Percentiles rank a stretch among this genome's conserved stretches.
Evolutionary conservation across 2,888 invertebrate species (phyloP).

Genomic region (Drosophila longiperda): DNA sequence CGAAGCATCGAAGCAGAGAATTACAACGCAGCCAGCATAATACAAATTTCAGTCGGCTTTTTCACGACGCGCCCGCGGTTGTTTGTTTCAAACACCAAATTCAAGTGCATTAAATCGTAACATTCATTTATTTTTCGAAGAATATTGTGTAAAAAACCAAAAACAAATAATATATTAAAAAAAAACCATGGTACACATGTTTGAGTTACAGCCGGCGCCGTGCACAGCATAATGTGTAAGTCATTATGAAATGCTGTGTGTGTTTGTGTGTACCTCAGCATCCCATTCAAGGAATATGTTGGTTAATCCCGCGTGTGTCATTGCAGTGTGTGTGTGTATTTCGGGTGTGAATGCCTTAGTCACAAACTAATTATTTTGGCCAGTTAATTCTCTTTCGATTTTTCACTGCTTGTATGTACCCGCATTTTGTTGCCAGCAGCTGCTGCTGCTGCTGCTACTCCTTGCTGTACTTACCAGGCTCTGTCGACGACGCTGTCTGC

Average conservation of each 20-base stretch:
- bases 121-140: slow-evolving; percentile 21
- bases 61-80: slow-evolving; percentile 78
- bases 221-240: slow-evolving; percentile 33
- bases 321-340: background rate
- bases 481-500: background rate
- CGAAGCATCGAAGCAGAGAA: slow-evolving; percentile 63
- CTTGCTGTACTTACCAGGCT: slow-evolving; percentile 31
- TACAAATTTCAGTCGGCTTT: slow-evolving; percentile 79
- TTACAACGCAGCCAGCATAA: slow-evolving; percentile 65
- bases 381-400: slow-evolving; percentile 69
- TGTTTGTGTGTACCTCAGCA: slow-evolving; percentile 26
- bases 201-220: slow-evolving; percentile 8
- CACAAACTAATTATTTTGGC: slow-evolving; percentile 30
- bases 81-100: slow-evolving; percentile 56
- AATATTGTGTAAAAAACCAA: slow-evolving; percentile 10
- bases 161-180: background rate
- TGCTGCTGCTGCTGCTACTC: slow-evolving; percentile 7
- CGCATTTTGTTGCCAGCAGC: slow-evolving; percentile 24
- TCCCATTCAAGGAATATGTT: slow-evolving; percentile 37
- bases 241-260: slow-evolving; percentile 3
- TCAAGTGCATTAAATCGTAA: slow-evolving; percentile 24
- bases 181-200: slow-evolving; percentile 13
- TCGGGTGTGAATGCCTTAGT: slow-evolving; percentile 14
- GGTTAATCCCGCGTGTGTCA: slow-evolving; percentile 21
- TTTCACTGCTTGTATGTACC: slow-evolving; percentile 47